Percentiles rank a stretch among this genome's conserved stretches.
Evolutionary conservation across 2,797 vertebrate species (phyloP).

Genomic region (Sphenopsis melanotis): DNA sequence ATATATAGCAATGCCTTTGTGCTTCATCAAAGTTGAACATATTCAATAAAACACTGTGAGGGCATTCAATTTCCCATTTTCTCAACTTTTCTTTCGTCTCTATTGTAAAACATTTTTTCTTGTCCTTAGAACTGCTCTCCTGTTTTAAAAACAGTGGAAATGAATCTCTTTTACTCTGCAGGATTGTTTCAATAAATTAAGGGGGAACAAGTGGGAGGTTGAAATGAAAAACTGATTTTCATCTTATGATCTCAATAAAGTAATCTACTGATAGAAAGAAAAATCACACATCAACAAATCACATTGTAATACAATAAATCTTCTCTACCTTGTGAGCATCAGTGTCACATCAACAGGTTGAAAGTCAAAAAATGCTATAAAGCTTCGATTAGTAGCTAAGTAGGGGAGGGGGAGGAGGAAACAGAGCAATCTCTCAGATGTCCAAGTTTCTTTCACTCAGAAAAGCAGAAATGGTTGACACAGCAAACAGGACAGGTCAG

Average conservation of each 20-base stretch:
- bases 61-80: conserved; percentile 30
- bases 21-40: conserved; percentile 16
- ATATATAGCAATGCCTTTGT: background rate
- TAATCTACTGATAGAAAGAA: conserved; percentile 29
- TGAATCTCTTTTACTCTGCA: conserved; percentile 4
- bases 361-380: background rate
- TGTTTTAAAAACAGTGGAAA: conserved; percentile 18
- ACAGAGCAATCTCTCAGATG: background rate
- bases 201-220: background rate
- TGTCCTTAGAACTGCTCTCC: background rate
- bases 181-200: conserved; percentile 43
- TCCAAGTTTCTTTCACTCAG: background rate
- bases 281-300: background rate
- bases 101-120: conserved; percentile 7
- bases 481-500: background rate
- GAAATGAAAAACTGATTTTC: conserved; percentile 36
- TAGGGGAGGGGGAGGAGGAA: background rate
- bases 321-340: background rate
- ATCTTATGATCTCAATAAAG: conserved; percentile 42
- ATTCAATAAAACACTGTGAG: conserved; percentile 17
- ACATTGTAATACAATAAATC: background rate
- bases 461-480: background rate
- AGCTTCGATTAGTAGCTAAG: background rate
- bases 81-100: background rate
- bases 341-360: background rate